Conservation (phyloP, 2,113 vertebrate species). For the Motacilla alba region DNA sequence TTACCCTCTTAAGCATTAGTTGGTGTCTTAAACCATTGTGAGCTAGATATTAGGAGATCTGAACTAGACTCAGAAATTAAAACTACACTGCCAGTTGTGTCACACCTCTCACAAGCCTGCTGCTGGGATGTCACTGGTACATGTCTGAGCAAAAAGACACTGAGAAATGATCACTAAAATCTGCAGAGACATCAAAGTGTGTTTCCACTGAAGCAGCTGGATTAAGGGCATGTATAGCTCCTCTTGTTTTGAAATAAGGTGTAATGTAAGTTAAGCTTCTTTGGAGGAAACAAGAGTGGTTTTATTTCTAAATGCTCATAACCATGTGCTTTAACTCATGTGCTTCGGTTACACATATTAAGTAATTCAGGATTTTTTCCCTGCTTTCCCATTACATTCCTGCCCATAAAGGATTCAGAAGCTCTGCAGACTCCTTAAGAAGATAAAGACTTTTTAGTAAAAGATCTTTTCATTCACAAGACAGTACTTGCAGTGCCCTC, state of each 20-base stretch:
- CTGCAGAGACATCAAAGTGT: neutral
- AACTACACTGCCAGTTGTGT: neutral
- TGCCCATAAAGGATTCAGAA: neutral
- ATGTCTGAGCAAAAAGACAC: neutral
- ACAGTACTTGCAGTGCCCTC: neutral
- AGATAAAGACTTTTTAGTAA: neutral
- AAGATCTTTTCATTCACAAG: neutral
- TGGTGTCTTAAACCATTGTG: fast-evolving
- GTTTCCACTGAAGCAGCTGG: neutral
- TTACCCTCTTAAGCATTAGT: neutral
- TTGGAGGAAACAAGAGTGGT: neutral
- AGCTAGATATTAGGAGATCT: neutral
- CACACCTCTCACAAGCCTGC: neutral
- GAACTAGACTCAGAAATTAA: neutral
- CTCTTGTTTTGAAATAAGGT: neutral
- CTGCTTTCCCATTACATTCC: neutral
- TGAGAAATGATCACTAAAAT: neutral
- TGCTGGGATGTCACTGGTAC: neutral
- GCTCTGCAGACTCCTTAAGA: neutral
- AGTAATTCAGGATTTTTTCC: neutral
- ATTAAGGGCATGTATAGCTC: neutral
- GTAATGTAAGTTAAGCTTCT: neutral
- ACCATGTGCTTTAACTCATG: neutral
- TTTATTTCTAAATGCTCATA: neutral
- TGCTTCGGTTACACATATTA: neutral